Evolutionary conservation across 2,797 vertebrate species (phyloP).

Genomic region (Enteromius radiatus): DNA sequence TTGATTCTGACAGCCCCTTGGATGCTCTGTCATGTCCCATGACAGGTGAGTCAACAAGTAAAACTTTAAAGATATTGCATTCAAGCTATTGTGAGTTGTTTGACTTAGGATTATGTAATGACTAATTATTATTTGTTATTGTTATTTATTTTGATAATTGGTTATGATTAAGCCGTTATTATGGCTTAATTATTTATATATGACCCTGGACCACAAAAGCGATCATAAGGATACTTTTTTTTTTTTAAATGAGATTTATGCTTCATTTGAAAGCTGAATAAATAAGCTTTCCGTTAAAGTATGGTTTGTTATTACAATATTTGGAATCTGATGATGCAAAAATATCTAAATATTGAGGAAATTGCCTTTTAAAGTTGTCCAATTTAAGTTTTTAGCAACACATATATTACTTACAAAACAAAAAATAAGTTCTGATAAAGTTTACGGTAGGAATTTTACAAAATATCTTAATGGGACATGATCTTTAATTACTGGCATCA

Average conservation of each 20-base stretch:
- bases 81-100: no score
- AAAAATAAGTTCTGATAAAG: not conserved
- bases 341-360: not conserved
- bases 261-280: no score
- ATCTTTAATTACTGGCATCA: no score
- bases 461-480: no score
- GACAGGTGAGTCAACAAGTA: conserved; percentile 79
- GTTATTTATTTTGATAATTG: no score
- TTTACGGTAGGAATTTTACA: not conserved
- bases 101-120: no score
- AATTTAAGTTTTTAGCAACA: not conserved
- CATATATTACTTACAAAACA: not conserved
- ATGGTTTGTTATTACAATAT: not conserved
- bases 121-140: no score
- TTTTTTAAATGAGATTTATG: not conserved
- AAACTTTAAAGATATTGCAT: not conserved
- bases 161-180: no score
- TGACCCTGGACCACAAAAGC: no score
- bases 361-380: no score
- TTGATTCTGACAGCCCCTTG: conserved; percentile 86
- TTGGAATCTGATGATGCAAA: not conserved
- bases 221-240: no score
- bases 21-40: conserved; percentile 94
- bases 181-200: no score
- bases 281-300: not conserved